Conservation (phyloP, 2,113 vertebrate genomes). For the Chaetorhynchus papuensis region DNA sequence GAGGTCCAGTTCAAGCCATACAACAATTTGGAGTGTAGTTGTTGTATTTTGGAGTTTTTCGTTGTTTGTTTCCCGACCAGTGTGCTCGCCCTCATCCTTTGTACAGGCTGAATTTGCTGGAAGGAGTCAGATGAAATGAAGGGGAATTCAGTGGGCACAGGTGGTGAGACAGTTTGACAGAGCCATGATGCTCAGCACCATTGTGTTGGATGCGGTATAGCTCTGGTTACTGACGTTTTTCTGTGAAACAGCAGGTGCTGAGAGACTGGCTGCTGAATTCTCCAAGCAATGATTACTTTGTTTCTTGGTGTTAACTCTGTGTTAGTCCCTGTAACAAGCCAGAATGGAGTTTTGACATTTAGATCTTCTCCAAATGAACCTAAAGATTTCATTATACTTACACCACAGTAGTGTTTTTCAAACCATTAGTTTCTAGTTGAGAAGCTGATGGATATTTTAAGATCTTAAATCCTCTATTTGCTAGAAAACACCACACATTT, state of each 20-base stretch:
- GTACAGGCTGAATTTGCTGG: neutral
- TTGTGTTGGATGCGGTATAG: neutral
- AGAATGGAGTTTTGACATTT: constrained; percentile 66
- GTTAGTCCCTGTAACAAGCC: neutral
- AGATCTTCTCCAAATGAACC: constrained; percentile 68
- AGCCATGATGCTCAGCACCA: neutral
- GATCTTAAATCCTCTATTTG: constrained; percentile 53
- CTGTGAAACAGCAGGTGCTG: neutral
- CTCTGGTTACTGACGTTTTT: neutral
- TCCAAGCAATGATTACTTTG: neutral
- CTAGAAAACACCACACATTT: constrained; percentile 24
- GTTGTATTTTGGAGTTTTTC: neutral
- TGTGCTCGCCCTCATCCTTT: neutral
- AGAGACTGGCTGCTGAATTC: neutral
- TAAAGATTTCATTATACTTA: constrained; percentile 64
- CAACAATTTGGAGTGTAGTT: neutral
- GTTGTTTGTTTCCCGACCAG: accelerated
- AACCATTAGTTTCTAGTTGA: constrained; percentile 68
- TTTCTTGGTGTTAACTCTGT: neutral
- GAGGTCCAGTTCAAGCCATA: neutral
- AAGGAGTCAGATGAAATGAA: neutral
- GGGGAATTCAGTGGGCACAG: neutral
- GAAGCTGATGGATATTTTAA: constrained; percentile 50
- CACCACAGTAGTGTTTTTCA: constrained; percentile 47
- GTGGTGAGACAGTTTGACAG: neutral